phyloP scores from a whole-genome alignment of 2,888 invertebrate genomes.

The Leptothorax acervorum region DNA sequence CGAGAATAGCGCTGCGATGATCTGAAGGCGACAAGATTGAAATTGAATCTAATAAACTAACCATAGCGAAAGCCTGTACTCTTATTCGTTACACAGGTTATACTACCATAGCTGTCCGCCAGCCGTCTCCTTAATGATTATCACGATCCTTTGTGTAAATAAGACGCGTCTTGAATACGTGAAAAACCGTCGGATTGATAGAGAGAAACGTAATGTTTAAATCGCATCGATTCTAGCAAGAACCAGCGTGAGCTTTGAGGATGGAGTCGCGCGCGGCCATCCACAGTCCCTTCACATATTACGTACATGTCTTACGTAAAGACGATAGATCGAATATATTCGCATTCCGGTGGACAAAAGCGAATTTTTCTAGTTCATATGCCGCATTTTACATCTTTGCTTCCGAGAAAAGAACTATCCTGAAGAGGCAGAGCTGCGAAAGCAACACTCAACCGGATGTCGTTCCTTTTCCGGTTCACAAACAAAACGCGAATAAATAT shows the following conservation, averaged over 20 bases:
- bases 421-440: neutral
- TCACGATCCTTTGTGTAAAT: slow-evolving; percentile 8
- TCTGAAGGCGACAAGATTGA: neutral
- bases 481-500: neutral
- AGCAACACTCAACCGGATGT: neutral
- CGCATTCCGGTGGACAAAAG: neutral
- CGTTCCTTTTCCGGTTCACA: neutral
- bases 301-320: neutral
- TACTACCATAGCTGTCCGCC: neutral
- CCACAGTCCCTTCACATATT: slow-evolving; percentile 4
- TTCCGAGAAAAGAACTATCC: neutral
- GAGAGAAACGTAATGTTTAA: neutral
- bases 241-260: neutral
- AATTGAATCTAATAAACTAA: slow-evolving; percentile 2
- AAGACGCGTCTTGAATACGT: neutral
- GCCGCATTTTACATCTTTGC: neutral
- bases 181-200: neutral
- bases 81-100: neutral
- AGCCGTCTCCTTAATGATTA: neutral
- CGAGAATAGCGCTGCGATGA: neutral
- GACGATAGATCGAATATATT: neutral
- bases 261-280: neutral
- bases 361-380: slow-evolving; percentile 8
- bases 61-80: neutral
- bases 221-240: slow-evolving; percentile 7